Evolutionary conservation across 2,888 invertebrate genomes (phyloP), one percentile per base, ranked within the genome.

Genomic region (Drosophila mettleri): DNA sequence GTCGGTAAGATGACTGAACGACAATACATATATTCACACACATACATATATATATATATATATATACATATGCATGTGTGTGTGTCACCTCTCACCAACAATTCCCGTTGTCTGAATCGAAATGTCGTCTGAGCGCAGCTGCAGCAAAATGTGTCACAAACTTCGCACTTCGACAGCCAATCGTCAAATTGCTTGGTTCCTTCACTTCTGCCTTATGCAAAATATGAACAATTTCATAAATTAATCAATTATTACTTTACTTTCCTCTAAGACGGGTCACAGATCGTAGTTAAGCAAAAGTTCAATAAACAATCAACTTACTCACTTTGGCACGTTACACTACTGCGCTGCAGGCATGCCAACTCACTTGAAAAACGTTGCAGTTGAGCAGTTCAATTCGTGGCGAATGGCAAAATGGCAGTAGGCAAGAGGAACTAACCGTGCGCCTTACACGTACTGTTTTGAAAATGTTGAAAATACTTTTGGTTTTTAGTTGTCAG

Each of bases 121-220:
- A 41, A 45, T 16, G 20, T 27, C 22, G 33, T 38, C 46, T 68
- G 38, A 36, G 83, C 69, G 79, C 83, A 88, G 88, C 80, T 88
- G 80, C 76, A 61, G 24, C 60, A 38, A 62, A 58, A 62, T 36
- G 3, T 12, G 5, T 14, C 1, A 3, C 24, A 46, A 67, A 33
- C 10, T 10, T 18, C 7, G 22, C 33, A 29, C 14, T 38, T 4
- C 1, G 9, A 4, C 16, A 16, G 31, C 10, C n/a, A 27, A 43
- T 20, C 9, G 10, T 0, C 0, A 5, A n/a, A 3, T 1, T 3
- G 5, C 12, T 24, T 16, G 16, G 10, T 8, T 9, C 2, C 5
- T 0, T 9, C 9, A 22, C 20, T 16, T 46, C 31, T 7, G n/a
- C 1, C 9, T 46, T 7, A 18, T 10, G 9, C 7, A n/a, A 80